Evolutionary conservation across 2,797 vertebrate species (phyloP), one percentile per base, ranked within the genome.

Genomic region (Tachyglossus aculeatus): DNA sequence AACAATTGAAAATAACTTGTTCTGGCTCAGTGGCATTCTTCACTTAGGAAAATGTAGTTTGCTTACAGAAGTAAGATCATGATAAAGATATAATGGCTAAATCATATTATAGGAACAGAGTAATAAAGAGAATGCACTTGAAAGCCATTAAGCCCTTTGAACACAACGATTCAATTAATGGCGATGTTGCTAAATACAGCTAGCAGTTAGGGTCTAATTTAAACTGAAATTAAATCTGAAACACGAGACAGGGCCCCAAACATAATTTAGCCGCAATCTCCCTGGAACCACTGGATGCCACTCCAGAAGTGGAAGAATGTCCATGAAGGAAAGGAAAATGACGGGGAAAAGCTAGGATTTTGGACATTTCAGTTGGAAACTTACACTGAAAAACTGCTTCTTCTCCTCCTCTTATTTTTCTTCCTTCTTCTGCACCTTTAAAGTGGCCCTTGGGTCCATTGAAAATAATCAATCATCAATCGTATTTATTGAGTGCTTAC

Each of bases 1-100:
- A 75, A 33, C 18, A 52, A 29, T 36, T 21, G 53, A 43, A 72
- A 83, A 67, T 18, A 59, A 40, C 12, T 40, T 14, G 3, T 2
- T 22, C 1, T 70, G 47, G 14, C 29, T 38, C 1, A 0, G 36
- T 38, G 55, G 15, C 16, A 29, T 22, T 38, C 38, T 5, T 22
- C 16, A 32, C 53, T 34, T 2, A 56, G 11, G 31, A 9, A 47
- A 54, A 31, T 18, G 2, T 61, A 38, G 15, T 29, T 22, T 38
- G 47, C 11, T 74, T 74, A 50, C 25, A 50, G n/a, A 56, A 44
- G 14, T 19, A 5, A 2, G 16, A 14, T 14, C 25, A 19, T 31
- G 5, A 16, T 39, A 63, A 52, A 40, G n/a, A 39, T 53, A 24
- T 52, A 34, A 67, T 32, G 31, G 10, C 1, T 41, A 70, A 18